Base-by-base conservation (phyloP, 2,797 vertebrate species). In the Poecilia velifera region DNA sequence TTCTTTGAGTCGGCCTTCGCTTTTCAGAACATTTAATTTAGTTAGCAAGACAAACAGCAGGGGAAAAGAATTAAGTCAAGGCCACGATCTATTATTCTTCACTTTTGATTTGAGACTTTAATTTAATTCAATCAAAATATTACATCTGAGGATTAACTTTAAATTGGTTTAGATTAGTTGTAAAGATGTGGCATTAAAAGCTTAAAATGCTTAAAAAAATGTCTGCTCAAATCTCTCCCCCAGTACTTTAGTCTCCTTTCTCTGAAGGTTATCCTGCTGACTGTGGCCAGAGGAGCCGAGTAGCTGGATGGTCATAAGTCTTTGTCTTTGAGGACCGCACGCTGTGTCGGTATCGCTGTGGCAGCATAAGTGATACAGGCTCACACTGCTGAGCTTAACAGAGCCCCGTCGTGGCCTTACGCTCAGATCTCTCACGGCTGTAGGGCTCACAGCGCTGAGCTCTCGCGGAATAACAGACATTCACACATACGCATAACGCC, bases 301-400 rank as follows among this genome's bases (percentile, higher is more conserved):
- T 88, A 47, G 45, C 86, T 82, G 85, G 86, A 87, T 82, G 88
- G 89, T 92, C 88, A 85, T 87, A 87, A 93, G 90, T 91, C 92
- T 92, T 92, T 94, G 93, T 92, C 91, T 94, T 92, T 92, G 90
- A 93, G 89, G 92, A 86, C 88, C 77, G 83, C 93, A 93, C 72
- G 87, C 92, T 94, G 91, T 87, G 93, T 87, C 91, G 76, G 73
- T 91, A 94, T 94, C 88, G 88, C 91, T 92, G 88, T 90, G 85
- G 92, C 91, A 91, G 92, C 85, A 90, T 95, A 94, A 95, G 92
- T 93, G 94, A 95, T 94, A 94, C 91, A 89, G 91, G 86, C 91
- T 95, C 93, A 94, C 70, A 90, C 93, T 94, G 94, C 91, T 91
- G 93, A 94, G 91, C 91, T 95, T 94, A 95, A 93, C 92, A 76